Base-by-base conservation (phyloP, 1,140 invertebrate genomes). In the Asobara japonica region DNA sequence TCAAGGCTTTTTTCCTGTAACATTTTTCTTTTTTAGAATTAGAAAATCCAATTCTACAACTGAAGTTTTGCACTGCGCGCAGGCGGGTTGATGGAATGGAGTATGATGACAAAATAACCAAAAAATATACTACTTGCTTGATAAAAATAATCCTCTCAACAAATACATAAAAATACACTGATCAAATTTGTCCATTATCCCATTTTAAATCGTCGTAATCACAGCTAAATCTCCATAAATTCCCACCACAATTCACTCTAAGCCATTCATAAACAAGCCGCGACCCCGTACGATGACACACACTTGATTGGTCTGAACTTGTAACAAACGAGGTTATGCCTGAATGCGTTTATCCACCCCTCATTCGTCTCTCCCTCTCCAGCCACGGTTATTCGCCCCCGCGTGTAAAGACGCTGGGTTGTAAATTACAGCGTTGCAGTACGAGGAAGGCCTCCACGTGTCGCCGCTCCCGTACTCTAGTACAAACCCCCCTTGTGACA, bases 281-380 rank as follows among this genome's bases (percentile, higher is more conserved):
- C 51, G 51, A 56, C 20, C 13, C 18, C 51, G 41, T n/a, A 25
- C 51, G 51, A 56, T 56, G 51, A 56, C 51, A 56, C 51, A 56
- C 13, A 25, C 51, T 10, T 56, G 51, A 56, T 56, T 56, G 51
- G 51, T 56, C 5, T 56, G 51, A 56, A 27, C 51, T 56, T 56
- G 51, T 56, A 56, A 56, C 51, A 56, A 56, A 56, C 51, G 51
- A 56, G 51, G 51, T 56, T 56, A 56, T 56, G 51, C 20, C 18
- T 56, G 51, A 56, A 56, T 56, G 51, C 51, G 22, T 27, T 56
- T 56, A 56, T 56, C 18, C 51, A 10, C 51, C 51, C 51, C 51
- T 56, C 51, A 22, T 56, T 56, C 13, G 51, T 36, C 11, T 36
- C 31, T 11, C 22, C 51, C 51, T 22, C 18, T 51, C n/a, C 20